A percentile compares a stretch with the other conserved stretches of the same genome.
Conservation (phyloP, 2,888 invertebrate genomes). For the Lordiphosa andalusiaca region DNA sequence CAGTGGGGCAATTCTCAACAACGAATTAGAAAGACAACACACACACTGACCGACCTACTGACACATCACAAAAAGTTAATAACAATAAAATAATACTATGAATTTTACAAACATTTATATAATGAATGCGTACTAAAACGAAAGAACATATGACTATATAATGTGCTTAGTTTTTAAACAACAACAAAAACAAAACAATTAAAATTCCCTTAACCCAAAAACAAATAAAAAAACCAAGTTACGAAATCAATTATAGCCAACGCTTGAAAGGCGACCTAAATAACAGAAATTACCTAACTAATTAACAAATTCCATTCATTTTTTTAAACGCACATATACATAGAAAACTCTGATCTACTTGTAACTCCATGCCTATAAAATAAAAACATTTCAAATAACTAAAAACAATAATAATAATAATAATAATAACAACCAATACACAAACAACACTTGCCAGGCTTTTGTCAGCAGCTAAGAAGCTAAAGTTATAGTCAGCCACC, state of each 20-base stretch:
- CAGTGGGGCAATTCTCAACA: slow-evolving; percentile 20
- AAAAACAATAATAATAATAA: slow-evolving; percentile 24
- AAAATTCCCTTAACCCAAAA: slow-evolving; percentile 19
- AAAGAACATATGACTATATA: background rate
- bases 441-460: slow-evolving; percentile 14
- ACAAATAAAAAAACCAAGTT: slow-evolving; percentile 10
- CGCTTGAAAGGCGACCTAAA: slow-evolving; percentile 4
- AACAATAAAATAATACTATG: slow-evolving; percentile 27
- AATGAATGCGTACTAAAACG: slow-evolving; percentile 4
- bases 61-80: slow-evolving; percentile 52
- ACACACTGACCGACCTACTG: slow-evolving; percentile 17
- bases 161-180: slow-evolving; percentile 20
- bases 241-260: slow-evolving; percentile 7
- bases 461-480: background rate
- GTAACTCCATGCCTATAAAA: slow-evolving; percentile 62
- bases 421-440: slow-evolving; percentile 21
- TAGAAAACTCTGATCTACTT: slow-evolving; percentile 26
- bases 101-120: slow-evolving; percentile 19
- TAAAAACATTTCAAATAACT: background rate
- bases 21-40: slow-evolving; percentile 21
- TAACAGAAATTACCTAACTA: slow-evolving; percentile 1
- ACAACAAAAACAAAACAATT: slow-evolving; percentile 17
- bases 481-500: too few species aligned
- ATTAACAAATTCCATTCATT: background rate
- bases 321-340: slow-evolving; percentile 16